Base-by-base conservation (phyloP, 2,888 invertebrate species). In the Tinea trinotella region DNA sequence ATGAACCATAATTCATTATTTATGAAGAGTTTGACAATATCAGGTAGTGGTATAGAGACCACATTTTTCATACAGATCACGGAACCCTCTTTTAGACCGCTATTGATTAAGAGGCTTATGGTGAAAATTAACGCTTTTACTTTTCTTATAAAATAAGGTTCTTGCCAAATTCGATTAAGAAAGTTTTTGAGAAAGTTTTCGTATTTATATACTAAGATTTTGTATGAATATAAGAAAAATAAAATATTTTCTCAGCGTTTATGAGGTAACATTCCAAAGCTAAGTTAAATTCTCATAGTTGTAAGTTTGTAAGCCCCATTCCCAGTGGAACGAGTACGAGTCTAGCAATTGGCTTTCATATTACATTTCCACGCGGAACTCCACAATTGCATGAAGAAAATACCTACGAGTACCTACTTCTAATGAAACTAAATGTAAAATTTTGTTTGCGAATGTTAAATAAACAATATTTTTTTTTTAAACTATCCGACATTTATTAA, bases 41-140 rank as follows among this genome's bases (percentile, higher is more conserved):
- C 3, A 13, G 3, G 13, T 40, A 12, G 40, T 40, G 40, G 10
- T n/a, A n/a, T 5, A 13, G 2, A 40, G 5, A 46, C 17, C 46
- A 19, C 46, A 78, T 79, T 80, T 80, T 80, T 80, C 76, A 82
- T 68, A 71, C 82, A 75, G 79, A 78, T 80, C 82, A 82, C 81
- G 82, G 70, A 79, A 46, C 18, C 64, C 67, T 65, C 65, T 68
- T 70, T 67, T 62, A 64, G 65, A 64, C 64, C 64, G 62, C 60
- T 71, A 78, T 81, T 76, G 80, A 81, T 81, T 71, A 65, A 46
- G 62, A 61, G 67, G 67, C 66, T 69, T 71, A 67, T 65, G 64
- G 64, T 61, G 65, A 65, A 70, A 71, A 74, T 71, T 66, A 63
- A 46, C 46, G 46, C 9, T 46, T 46, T 19, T 46, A 46, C 19